These are phyloP conservation scores for Ahaetulla prasina DNA, from an alignment of 2,113 vertebrate genomes.

Conservation along the genomic window DNA sequence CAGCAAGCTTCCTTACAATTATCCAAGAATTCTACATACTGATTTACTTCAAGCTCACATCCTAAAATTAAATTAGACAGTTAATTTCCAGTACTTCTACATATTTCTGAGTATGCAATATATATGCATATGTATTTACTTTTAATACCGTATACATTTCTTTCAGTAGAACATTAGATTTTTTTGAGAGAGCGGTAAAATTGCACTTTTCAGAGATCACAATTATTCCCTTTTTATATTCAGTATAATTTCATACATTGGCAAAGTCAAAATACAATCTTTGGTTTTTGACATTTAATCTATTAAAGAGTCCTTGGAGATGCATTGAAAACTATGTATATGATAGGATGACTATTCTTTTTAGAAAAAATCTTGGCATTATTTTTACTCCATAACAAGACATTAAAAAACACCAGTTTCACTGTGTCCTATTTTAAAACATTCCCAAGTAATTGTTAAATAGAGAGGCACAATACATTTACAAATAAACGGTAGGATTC, in stretches of 20 bases:
- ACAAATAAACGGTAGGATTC: not conserved
- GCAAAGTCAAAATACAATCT: constrained; percentile 63
- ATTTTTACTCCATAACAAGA: constrained; percentile 27
- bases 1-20: not conserved
- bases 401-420: not conserved
- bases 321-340: constrained; percentile 58
- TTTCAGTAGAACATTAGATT: constrained; percentile 14
- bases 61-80: not conserved
- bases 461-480: not conserved
- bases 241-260: constrained; percentile 50
- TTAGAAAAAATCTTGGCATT: constrained; percentile 1
- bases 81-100: constrained; percentile 18
- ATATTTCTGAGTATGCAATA: not conserved
- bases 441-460: not conserved
- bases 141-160: not conserved
- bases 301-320: constrained; percentile 65
- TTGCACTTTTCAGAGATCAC: constrained; percentile 48
- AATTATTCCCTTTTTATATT: constrained; percentile 51
- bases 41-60: constrained; percentile 4
- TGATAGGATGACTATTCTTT: not conserved
- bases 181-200: constrained; percentile 30
- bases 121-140: not conserved
- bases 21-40: not conserved
- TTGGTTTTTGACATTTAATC: constrained; percentile 74
- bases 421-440: not conserved